phyloP scores from a whole-genome alignment of 2,888 invertebrate species.

The Epistrophe grossulariae region DNA sequence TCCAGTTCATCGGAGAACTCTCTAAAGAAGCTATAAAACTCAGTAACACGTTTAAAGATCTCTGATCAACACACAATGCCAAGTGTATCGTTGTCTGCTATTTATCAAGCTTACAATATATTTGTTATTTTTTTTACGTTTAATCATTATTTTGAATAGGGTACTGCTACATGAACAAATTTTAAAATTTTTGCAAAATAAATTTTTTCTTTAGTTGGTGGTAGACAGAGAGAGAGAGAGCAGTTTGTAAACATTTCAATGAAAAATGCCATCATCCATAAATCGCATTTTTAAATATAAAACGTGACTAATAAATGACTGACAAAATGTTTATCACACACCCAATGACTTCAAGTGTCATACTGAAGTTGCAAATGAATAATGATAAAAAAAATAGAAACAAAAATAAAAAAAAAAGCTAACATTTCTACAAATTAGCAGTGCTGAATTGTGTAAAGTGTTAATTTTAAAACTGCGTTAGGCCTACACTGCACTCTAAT shows the following conservation, averaged over 20 bases:
- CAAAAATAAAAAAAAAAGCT: neutral
- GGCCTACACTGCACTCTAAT: too few relatives aligned
- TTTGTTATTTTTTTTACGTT: neutral
- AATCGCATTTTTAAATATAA: slow-evolving; percentile 62
- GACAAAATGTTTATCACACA: slow-evolving; percentile 26
- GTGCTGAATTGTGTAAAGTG: neutral
- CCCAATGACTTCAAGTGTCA: slow-evolving; percentile 3
- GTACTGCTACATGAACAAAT: neutral
- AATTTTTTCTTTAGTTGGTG: neutral
- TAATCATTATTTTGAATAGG: slow-evolving; percentile 15
- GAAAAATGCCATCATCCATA: slow-evolving; percentile 25
- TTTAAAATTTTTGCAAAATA: neutral
- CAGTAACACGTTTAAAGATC: slow-evolving; percentile 48
- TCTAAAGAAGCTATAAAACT: slow-evolving; percentile 5
- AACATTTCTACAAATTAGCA: neutral
- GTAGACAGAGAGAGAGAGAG: neutral
- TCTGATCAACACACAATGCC: slow-evolving; percentile 36
- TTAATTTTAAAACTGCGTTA: neutral
- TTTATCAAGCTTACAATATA: slow-evolving; percentile 7
- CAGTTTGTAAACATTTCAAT: neutral
- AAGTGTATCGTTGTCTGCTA: slow-evolving; percentile 20
- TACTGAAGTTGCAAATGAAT: neutral
- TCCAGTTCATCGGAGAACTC: neutral
- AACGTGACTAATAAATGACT: slow-evolving; percentile 27
- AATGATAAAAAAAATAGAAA: neutral